Percentiles rank a stretch among this genome's conserved stretches.
These are phyloP conservation scores for Dryobates pubescens DNA, from an alignment of 2,797 vertebrate species.

Conservation along the genomic window DNA sequence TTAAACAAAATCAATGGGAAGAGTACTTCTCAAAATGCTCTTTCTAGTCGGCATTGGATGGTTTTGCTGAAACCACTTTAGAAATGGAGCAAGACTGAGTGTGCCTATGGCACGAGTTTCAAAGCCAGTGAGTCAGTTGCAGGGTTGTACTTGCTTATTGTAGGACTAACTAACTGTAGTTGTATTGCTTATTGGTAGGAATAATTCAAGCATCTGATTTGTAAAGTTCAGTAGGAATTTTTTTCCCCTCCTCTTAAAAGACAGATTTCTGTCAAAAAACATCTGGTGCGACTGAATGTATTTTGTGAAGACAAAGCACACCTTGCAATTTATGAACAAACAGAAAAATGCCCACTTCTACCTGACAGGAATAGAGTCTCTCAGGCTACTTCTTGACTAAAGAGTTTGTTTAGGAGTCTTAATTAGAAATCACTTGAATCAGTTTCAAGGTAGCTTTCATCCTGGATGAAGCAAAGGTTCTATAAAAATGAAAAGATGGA, in stretches of 20 bases:
- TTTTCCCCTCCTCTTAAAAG: neutral
- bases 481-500: neutral
- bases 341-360: neutral
- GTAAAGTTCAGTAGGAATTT: neutral
- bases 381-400: neutral
- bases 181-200: neutral
- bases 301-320: neutral
- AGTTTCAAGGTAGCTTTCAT: neutral
- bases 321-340: neutral
- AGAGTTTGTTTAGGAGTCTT: neutral
- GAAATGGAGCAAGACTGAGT: neutral
- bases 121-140: neutral
- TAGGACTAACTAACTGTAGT: neutral
- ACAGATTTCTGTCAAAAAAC: neutral
- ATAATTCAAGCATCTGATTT: neutral
- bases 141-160: neutral
- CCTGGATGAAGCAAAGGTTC: neutral
- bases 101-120: neutral
- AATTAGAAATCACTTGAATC: neutral
- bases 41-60: constrained; percentile 7
- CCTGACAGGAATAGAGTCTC: neutral
- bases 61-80: neutral
- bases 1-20: neutral
- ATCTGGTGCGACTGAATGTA: neutral
- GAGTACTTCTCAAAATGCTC: constrained; percentile 1